Conservation (phyloP, 92 coral and sea anemone genomes). For the Parazoanthus atlanticus region DNA sequence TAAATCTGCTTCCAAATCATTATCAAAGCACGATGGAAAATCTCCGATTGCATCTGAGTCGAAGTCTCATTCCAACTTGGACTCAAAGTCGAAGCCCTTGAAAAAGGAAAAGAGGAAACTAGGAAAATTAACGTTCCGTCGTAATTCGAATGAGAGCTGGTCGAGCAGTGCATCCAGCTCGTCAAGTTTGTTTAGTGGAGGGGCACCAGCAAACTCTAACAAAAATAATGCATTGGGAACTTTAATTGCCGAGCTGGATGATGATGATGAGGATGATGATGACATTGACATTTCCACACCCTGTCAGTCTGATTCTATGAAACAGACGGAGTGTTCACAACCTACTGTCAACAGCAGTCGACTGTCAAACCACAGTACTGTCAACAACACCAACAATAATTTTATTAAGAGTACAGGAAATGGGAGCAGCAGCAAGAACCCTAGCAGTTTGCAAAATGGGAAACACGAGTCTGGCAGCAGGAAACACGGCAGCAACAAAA, state of each 20-base stretch:
- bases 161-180: slow-evolving; percentile 75
- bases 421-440: neutral
- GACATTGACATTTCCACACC: slow-evolving; percentile 77
- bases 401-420: neutral
- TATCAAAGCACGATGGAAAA: slow-evolving; percentile 7
- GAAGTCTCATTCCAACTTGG: slow-evolving; percentile 2
- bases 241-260: slow-evolving; percentile 83
- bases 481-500: neutral
- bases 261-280: slow-evolving; percentile 77
- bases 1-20: slow-evolving; percentile 1
- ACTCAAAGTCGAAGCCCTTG: slow-evolving; percentile 33
- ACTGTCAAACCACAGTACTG: slow-evolving; percentile 37
- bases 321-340: slow-evolving; percentile 14
- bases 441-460: neutral
- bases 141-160: slow-evolving; percentile 97
- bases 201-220: slow-evolving; percentile 32
- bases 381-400: slow-evolving; percentile 56
- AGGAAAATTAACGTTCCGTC: slow-evolving; percentile 86
- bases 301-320: slow-evolving; percentile 60
- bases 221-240: slow-evolving; percentile 85
- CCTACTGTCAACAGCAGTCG: slow-evolving; percentile 12
- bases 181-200: slow-evolving; percentile 66
- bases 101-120: slow-evolving; percentile 73
- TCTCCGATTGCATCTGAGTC: neutral
- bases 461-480: neutral